Conservation (phyloP, 2,888 invertebrate genomes). For the Caenorhabditis sp. region DNA sequence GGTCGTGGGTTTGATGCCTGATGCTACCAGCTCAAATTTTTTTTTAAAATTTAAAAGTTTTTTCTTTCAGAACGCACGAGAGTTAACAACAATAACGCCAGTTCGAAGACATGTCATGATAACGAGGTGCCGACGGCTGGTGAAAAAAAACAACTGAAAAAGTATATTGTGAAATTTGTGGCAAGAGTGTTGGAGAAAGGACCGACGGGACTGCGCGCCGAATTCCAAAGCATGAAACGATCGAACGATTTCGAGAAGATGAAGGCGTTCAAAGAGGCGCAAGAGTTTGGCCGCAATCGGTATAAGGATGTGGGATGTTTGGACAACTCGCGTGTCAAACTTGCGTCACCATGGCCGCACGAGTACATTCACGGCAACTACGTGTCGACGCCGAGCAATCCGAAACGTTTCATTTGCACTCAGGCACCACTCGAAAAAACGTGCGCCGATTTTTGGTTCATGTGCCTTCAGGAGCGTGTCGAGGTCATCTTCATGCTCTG, state of each 20-base stretch:
- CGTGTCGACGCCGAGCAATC: slow-evolving; percentile 36
- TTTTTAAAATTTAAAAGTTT: neutral
- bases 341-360: slow-evolving; percentile 27
- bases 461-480: slow-evolving; percentile 46
- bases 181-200: slow-evolving; percentile 37
- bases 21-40: neutral
- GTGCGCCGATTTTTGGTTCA: slow-evolving; percentile 48
- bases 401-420: slow-evolving; percentile 51
- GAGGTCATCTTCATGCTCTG: slow-evolving; percentile 51
- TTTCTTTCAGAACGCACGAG: neutral
- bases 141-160: slow-evolving; percentile 2
- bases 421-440: slow-evolving; percentile 53
- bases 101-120: slow-evolving; percentile 1
- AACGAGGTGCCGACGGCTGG: slow-evolving; percentile 5
- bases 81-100: neutral
- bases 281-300: slow-evolving; percentile 35
- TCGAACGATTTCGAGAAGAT: slow-evolving; percentile 40
- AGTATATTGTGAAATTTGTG: slow-evolving; percentile 34
- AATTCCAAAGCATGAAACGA: slow-evolving; percentile 41
- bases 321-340: slow-evolving; percentile 44
- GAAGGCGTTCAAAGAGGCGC: slow-evolving; percentile 40
- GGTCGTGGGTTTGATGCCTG: no score
- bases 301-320: slow-evolving; percentile 53
- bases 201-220: slow-evolving; percentile 35
- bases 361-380: slow-evolving; percentile 56